Conservation (phyloP, 2,888 invertebrate species). For the Caenorhabditis panamensis region DNA sequence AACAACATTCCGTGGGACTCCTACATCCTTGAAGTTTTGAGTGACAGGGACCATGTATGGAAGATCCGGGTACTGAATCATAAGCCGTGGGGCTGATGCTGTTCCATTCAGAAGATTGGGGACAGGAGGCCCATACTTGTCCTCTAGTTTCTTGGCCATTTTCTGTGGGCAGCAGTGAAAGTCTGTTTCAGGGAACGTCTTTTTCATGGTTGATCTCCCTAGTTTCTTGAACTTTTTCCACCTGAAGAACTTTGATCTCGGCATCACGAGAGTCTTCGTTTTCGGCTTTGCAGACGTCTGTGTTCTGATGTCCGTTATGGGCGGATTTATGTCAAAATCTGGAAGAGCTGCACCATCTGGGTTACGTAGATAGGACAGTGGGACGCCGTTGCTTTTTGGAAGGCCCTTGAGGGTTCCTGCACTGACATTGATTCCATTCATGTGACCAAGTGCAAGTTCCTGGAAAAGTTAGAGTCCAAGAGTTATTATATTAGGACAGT, state of each 20-base stretch:
- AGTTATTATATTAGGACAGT: too few species aligned
- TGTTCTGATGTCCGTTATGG: too few species aligned
- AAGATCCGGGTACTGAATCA: constrained; percentile 31
- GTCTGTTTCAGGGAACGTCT: background rate
- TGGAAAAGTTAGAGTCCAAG: background rate
- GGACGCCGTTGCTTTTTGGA: background rate
- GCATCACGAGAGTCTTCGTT: background rate
- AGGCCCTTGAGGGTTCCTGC: background rate
- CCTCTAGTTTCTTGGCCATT: background rate
- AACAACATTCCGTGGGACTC: constrained; percentile 27
- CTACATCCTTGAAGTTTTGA: constrained; percentile 15
- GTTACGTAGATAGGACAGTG: background rate
- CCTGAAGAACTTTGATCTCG: background rate
- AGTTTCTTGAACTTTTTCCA: background rate
- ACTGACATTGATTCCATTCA: background rate
- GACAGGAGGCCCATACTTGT: constrained; percentile 7
- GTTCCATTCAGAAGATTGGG: background rate
- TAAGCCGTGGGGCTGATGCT: constrained; percentile 2
- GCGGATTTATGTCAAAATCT: background rate
- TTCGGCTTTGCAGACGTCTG: background rate
- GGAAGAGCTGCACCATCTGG: background rate
- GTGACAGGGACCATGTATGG: constrained; percentile 26
- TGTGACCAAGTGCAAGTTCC: constrained; percentile 1
- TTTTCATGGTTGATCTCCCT: background rate
- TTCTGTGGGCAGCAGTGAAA: background rate